Percentiles rank a stretch among this genome's conserved stretches.
Conservation (phyloP, 2,888 invertebrate genomes). For the Lampropteryx suffumata region DNA sequence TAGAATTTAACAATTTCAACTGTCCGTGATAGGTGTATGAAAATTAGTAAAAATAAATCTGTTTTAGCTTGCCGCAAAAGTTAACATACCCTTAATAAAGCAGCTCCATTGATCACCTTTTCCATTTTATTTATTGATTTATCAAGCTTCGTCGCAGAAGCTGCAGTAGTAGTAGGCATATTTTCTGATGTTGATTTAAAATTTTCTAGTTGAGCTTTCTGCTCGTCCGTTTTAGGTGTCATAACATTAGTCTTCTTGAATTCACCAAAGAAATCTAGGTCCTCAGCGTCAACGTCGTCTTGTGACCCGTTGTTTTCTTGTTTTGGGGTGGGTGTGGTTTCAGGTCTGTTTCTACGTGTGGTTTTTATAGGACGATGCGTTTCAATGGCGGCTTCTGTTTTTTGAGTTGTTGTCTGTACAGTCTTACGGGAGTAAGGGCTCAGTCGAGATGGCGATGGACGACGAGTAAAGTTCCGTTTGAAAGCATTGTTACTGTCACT, state of each 20-base stretch:
- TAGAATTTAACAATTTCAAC: too few relatives aligned
- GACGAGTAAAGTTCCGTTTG: conserved; percentile 64
- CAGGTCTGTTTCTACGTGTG: conserved; percentile 19
- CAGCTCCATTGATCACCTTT: conserved; percentile 64
- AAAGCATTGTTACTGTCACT: conserved; percentile 75
- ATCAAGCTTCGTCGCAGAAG: conserved; percentile 46
- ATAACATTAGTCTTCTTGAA: conserved; percentile 39
- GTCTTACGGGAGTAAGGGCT: conserved; percentile 52
- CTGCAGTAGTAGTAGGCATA: not conserved
- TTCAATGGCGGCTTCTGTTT: conserved; percentile 9
- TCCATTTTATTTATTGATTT: conserved; percentile 59
- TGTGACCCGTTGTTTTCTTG: conserved; percentile 36
- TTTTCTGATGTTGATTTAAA: too few relatives aligned
- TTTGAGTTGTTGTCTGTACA: conserved; percentile 13
- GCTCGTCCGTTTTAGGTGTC: conserved; percentile 2
- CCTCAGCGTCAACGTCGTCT: conserved; percentile 54
- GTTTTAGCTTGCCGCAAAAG: too few relatives aligned
- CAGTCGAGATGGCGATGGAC: conserved; percentile 62
- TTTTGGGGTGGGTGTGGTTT: conserved; percentile 23
- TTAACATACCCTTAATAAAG: conserved; percentile 59
- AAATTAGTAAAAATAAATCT: too few relatives aligned
- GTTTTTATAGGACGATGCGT: conserved; percentile 6
- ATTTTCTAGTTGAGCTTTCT: conserved; percentile 3
- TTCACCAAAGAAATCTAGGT: conserved; percentile 57
- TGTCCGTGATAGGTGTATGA: too few relatives aligned